A percentile compares a stretch with the other conserved stretches of the same genome.
Conservation (phyloP, 2,888 invertebrate species). For the Apamea anceps region DNA sequence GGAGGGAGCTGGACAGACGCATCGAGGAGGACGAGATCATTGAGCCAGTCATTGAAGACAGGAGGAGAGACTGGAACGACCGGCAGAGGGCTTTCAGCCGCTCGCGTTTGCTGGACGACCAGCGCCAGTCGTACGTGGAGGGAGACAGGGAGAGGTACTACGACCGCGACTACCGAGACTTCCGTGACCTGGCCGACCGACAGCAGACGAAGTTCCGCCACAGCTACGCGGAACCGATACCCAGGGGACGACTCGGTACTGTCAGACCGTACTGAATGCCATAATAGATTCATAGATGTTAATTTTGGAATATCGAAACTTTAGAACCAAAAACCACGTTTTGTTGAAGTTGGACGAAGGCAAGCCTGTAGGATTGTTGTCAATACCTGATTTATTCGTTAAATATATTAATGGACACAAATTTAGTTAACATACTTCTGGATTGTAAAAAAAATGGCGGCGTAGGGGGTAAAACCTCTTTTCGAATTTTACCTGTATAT, state of each 20-base stretch:
- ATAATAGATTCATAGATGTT: conserved; percentile 83
- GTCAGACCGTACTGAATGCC: conserved; percentile 89
- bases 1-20: conserved; percentile 85
- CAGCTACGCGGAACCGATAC: conserved; percentile 92
- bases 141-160: conserved; percentile 85
- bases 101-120: conserved; percentile 86
- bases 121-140: conserved; percentile 85
- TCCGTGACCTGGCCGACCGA: conserved; percentile 84
- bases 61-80: conserved; percentile 86
- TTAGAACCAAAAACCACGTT: conserved; percentile 63
- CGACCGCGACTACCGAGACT: conserved; percentile 86
- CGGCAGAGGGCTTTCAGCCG: conserved; percentile 87
- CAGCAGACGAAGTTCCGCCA: conserved; percentile 90
- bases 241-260: conserved; percentile 87
- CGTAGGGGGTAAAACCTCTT: neutral
- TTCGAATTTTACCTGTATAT: conserved; percentile 17
- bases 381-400: conserved; percentile 68
- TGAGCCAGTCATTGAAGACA: conserved; percentile 85
- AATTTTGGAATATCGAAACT: conserved; percentile 63
- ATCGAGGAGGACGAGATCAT: conserved; percentile 87
- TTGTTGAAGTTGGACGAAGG: conserved; percentile 45
- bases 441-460: neutral
- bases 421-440: conserved; percentile 28
- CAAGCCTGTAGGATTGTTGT: conserved; percentile 50
- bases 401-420: conserved; percentile 61